These are phyloP conservation scores for Lagenorhynchus albirostris DNA, from an alignment of 2,113 vertebrate genomes.

Conservation along the genomic window DNA sequence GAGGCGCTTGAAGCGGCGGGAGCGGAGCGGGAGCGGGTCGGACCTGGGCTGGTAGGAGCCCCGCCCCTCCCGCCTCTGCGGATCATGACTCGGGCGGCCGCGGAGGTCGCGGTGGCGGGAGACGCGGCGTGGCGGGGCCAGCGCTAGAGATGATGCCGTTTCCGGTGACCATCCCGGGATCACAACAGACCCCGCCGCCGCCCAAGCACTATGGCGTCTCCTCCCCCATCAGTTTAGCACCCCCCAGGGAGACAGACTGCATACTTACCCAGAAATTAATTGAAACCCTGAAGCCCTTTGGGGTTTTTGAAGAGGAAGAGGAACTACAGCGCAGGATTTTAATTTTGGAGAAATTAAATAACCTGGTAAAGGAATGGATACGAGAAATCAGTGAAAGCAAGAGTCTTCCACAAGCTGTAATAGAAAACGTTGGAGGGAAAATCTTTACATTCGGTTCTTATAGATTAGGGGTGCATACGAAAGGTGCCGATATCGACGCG, in stretches of 20 bases:
- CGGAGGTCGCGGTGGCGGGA: slow-evolving; percentile 29
- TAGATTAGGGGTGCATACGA: slow-evolving; percentile 89
- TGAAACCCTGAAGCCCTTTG: slow-evolving; percentile 87
- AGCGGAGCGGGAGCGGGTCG: not conserved
- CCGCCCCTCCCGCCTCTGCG: slow-evolving; percentile 45
- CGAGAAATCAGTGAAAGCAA: slow-evolving; percentile 89
- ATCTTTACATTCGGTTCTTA: slow-evolving; percentile 94
- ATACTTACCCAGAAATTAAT: slow-evolving; percentile 87
- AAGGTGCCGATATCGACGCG: slow-evolving; percentile 92
- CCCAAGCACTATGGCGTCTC: slow-evolving; percentile 88
- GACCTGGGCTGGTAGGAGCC: slow-evolving; percentile 26
- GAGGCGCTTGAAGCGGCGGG: slow-evolving; percentile 55
- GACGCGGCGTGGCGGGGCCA: slow-evolving; percentile 8
- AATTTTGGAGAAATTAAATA: slow-evolving; percentile 90
- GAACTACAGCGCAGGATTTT: slow-evolving; percentile 91
- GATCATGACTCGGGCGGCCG: slow-evolving; percentile 58
- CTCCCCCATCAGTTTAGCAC: slow-evolving; percentile 88
- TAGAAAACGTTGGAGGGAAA: slow-evolving; percentile 89
- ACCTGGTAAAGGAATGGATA: slow-evolving; percentile 91
- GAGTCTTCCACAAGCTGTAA: slow-evolving; percentile 87
- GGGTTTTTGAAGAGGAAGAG: slow-evolving; percentile 90
- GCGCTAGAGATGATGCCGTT: slow-evolving; percentile 64
- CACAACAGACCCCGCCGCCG: slow-evolving; percentile 79
- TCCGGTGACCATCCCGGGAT: slow-evolving; percentile 83
- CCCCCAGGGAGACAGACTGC: slow-evolving; percentile 87